Conservation (phyloP, 2,113 vertebrate genomes). For the Erythrocercus mccallii region DNA sequence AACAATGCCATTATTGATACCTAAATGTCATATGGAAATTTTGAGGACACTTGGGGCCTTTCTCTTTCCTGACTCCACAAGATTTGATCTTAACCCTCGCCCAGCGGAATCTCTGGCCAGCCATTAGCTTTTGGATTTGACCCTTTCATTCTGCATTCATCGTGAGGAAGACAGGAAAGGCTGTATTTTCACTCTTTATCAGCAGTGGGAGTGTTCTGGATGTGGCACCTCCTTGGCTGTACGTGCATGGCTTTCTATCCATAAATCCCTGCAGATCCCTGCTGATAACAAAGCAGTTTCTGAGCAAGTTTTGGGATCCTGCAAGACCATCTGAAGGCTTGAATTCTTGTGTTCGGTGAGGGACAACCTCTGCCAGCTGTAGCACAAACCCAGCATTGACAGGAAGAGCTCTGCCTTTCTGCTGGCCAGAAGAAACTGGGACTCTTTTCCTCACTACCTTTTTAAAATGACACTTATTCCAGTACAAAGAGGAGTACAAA, state of each 20-base stretch:
- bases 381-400: not conserved
- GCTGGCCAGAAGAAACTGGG: not conserved
- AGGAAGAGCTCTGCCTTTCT: not conserved
- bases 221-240: not conserved
- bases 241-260: rapidly evolving
- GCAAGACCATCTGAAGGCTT: not conserved
- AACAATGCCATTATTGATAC: conserved; percentile 74
- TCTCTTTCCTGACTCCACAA: conserved; percentile 57
- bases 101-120: conserved; percentile 47
- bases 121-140: conserved; percentile 43
- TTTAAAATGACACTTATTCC: not conserved
- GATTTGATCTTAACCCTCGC: conserved; percentile 68
- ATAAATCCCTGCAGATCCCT: not conserved
- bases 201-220: not conserved
- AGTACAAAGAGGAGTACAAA: not conserved
- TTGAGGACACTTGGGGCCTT: conserved; percentile 71
- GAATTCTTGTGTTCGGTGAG: not conserved
- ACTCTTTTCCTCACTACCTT: not conserved
- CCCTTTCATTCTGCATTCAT: conserved; percentile 34
- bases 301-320: not conserved
- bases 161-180: not conserved
- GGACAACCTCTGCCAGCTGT: not conserved
- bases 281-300: not conserved
- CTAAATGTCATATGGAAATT: conserved; percentile 76
- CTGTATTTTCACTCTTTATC: not conserved